phyloP scores from a whole-genome alignment of 2,888 invertebrate species.

The Conchocele bisecta region DNA sequence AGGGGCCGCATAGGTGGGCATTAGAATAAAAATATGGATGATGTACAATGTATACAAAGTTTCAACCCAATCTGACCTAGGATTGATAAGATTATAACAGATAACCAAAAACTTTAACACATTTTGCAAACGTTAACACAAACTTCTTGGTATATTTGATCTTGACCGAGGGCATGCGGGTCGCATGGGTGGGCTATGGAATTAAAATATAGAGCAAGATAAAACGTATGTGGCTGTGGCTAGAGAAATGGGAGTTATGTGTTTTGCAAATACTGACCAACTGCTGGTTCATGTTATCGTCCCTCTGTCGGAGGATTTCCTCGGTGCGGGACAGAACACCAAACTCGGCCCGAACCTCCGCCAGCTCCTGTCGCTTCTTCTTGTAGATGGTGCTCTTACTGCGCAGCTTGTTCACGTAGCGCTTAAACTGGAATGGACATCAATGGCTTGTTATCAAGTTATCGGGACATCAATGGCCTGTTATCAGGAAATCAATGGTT shows the following conservation, averaged over 20 bases:
- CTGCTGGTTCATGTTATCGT: conserved; percentile 84
- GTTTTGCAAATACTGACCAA: conserved; percentile 83
- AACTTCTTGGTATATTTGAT: background rate
- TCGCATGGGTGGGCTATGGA: background rate
- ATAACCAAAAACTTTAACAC: too few relatives aligned
- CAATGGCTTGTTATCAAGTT: too few relatives aligned
- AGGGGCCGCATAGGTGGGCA: too few relatives aligned
- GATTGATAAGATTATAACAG: too few relatives aligned
- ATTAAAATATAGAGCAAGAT: background rate
- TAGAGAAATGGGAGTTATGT: too few relatives aligned
- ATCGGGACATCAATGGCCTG: too few relatives aligned
- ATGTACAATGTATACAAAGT: too few relatives aligned
- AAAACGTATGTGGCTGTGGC: too few relatives aligned
- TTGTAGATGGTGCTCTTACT: conserved; percentile 92
- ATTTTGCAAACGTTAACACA: too few relatives aligned
- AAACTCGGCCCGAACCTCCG: conserved; percentile 89
- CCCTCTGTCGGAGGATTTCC: conserved; percentile 87
- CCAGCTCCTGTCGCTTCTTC: conserved; percentile 89
- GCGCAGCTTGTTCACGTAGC: conserved; percentile 91
- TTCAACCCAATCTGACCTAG: too few relatives aligned
- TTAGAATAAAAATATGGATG: too few relatives aligned
- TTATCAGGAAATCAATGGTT: too few relatives aligned
- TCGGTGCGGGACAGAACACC: conserved; percentile 90
- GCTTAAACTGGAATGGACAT: conserved; percentile 87
- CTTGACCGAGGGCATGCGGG: background rate